phyloP scores from a whole-genome alignment of 2,888 invertebrate genomes.

The Perizoma flavofasciatum region DNA sequence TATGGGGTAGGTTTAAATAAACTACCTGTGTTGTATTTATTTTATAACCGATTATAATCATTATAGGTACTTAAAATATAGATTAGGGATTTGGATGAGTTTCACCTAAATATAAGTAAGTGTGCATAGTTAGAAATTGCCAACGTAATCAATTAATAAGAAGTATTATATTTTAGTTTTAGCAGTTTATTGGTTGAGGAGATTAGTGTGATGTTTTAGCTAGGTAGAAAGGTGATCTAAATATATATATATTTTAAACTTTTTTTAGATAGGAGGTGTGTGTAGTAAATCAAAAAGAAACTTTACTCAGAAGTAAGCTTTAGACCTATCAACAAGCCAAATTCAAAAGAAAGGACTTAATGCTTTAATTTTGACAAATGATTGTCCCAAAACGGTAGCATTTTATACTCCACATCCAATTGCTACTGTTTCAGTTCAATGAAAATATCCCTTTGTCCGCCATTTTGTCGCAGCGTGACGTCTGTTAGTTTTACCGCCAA shows the following conservation, averaged over 20 bases:
- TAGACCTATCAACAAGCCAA: conserved; percentile 23
- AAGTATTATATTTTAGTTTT: too few species aligned
- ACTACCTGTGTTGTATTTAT: conserved; percentile 15
- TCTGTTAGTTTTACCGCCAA: conserved; percentile 72
- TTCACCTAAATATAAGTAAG: too few species aligned
- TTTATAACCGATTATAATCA: conserved; percentile 16
- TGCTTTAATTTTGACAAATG: conserved; percentile 70
- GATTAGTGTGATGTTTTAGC: too few species aligned
- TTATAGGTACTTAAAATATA: conserved; percentile 9
- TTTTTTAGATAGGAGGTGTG: too few species aligned
- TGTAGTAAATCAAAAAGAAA: conserved; percentile 20
- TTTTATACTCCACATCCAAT: conserved; percentile 47
- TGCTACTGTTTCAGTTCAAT: conserved; percentile 31
- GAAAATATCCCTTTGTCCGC: conserved; percentile 45
- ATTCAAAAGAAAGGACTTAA: conserved; percentile 43
- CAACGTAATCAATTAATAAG: too few species aligned
- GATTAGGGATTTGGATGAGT: too few species aligned
- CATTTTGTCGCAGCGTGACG: conserved; percentile 65
- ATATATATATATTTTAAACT: too few species aligned
- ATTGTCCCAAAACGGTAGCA: conserved; percentile 66
- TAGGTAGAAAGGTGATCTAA: too few species aligned
- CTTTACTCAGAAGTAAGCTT: conserved; percentile 15
- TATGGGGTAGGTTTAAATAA: conserved; percentile 22
- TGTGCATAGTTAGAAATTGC: too few species aligned
- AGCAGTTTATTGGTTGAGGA: too few species aligned